Evolutionary conservation across 2,797 vertebrate genomes (phyloP).

Genomic region (Argentina silus): DNA sequence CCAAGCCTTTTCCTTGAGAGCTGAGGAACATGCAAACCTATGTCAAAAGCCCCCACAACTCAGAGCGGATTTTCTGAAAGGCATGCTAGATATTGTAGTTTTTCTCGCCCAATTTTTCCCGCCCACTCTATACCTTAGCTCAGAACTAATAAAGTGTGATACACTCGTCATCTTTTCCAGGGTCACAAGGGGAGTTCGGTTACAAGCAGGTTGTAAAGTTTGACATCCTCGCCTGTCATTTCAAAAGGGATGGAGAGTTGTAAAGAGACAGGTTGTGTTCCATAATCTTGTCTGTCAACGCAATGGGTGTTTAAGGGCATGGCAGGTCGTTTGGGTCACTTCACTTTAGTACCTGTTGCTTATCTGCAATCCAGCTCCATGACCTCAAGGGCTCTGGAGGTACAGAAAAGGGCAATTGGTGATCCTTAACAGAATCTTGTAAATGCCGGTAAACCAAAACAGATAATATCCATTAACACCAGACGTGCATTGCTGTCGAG

Average conservation of each 20-base stretch:
- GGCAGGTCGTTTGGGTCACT: conserved; percentile 1
- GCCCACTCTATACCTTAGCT: neutral
- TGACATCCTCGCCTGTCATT: conserved; percentile 13
- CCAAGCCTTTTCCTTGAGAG: conserved; percentile 36
- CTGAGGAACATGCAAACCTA: neutral
- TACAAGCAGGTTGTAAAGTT: conserved; percentile 10
- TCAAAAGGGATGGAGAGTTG: conserved; percentile 8
- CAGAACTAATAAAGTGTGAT: conserved; percentile 7
- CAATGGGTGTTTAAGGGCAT: conserved; percentile 11
- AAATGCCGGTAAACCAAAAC: neutral
- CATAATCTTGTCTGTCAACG: conserved; percentile 3
- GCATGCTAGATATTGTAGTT: neutral
- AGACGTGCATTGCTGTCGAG: too few species aligned
- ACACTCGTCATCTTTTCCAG: conserved; percentile 7
- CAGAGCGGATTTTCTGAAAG: neutral
- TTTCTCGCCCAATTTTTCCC: neutral
- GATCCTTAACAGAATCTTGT: too few species aligned
- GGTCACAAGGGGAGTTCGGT: conserved; percentile 1
- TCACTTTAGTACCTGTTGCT: neutral
- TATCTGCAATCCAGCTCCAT: neutral
- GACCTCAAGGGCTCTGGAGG: neutral
- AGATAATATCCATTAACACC: neutral
- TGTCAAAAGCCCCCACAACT: neutral
- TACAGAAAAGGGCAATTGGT: neutral
- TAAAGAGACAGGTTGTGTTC: conserved; percentile 13